Evolutionary conservation across 2,113 vertebrate species (phyloP), one percentile per base, ranked within the genome.

Genomic region (Chloropsis hardwickii): DNA sequence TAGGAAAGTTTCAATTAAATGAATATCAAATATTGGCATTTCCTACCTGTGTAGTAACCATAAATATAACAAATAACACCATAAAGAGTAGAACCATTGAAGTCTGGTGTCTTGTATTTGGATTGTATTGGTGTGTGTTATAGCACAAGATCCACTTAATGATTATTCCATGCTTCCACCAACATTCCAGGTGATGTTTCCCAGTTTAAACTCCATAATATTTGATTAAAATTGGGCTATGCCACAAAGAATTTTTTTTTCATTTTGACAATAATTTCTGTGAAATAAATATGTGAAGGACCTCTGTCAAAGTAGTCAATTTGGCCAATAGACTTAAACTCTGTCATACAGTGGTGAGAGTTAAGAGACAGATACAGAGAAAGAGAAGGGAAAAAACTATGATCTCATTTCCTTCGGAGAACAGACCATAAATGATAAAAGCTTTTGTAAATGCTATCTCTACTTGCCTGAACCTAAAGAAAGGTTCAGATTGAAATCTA

Each of bases 401-500:
- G 67, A 88, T 81, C 64, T 94, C 35, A 80, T 86, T 88, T 96
- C 53, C 69, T 92, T 72, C 45, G 72, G 40, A 76, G 29, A 70
- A 48, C 57, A 69, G 40, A 92, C 20, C 22, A 81, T 56, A 94
- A 92, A 94, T 39, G 12, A 77, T 42, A 92, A 90, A 93, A 87
- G 4, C 9, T 71, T 81, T 91, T 81, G 53, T 53, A 84, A 95
- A 69, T 37, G 42, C 29, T 76, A 14, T 51, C 40, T 94, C 16
- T 2, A 25, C 22, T 85, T 92, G 40, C 28, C 67, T 94, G 60
- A 91, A 61, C 48, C 45, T 66, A 53, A 69, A 81, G 29, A 92
- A 91, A 71, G 3, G 20, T 88, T 93, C 69, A 78, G 77, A 89
- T 89, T 22, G 79, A 91, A 86, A 95, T 79, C 73, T 78, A 88